These are phyloP conservation scores for Arenicola marina DNA, from an alignment of 2,888 invertebrate species.

Conservation along the genomic window DNA sequence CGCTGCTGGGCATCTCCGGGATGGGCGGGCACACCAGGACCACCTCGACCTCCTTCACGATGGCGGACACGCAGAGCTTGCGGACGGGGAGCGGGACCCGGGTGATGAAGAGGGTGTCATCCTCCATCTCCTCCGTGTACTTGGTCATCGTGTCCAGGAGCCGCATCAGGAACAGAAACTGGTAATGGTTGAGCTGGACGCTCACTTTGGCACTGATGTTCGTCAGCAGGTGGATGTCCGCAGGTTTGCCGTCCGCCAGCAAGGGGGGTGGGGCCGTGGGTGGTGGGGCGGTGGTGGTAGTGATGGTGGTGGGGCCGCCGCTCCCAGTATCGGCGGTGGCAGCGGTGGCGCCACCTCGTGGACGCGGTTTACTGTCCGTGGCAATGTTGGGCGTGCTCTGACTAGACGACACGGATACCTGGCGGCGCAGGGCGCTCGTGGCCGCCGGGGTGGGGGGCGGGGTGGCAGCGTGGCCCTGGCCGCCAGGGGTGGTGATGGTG, in stretches of 20 bases:
- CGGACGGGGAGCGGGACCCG: constrained; percentile 6
- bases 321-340: no score
- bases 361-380: not conserved
- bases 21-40: constrained; percentile 70
- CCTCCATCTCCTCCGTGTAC: constrained; percentile 45
- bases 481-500: no score
- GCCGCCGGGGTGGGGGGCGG: no score
- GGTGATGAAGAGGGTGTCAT: constrained; percentile 36
- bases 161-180: constrained; percentile 84
- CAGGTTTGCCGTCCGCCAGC: constrained; percentile 14
- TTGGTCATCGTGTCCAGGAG: constrained; percentile 74
- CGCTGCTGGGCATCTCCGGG: constrained; percentile 19
- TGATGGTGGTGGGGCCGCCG: no score
- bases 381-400: no score
- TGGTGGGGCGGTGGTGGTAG: no score
- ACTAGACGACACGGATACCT: no score
- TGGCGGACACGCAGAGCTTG: constrained; percentile 66
- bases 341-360: not conserved
- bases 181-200: constrained; percentile 90
- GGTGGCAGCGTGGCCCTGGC: no score
- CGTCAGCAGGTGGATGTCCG: constrained; percentile 76
- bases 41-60: constrained; percentile 82
- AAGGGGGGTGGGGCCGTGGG: no score
- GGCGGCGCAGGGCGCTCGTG: no score
- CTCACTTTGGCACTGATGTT: constrained; percentile 83